These are phyloP conservation scores for Odontamblyopus rebecca DNA, from an alignment of 2,797 vertebrate genomes.

Conservation along the genomic window DNA sequence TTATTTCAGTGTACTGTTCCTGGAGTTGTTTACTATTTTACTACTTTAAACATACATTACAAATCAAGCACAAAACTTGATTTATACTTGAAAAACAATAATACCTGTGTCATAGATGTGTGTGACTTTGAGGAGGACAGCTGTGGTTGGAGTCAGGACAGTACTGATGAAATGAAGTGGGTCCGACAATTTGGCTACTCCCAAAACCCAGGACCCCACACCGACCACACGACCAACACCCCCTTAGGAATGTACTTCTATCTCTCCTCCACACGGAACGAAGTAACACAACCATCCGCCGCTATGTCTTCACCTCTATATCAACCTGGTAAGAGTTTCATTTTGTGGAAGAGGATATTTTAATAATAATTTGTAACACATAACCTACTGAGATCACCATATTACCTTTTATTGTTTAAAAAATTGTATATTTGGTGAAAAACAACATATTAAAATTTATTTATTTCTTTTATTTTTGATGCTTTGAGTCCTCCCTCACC, in stretches of 20 bases:
- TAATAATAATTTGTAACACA: too few relatives aligned
- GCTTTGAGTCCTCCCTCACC: too few relatives aligned
- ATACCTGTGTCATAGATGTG: constrained; percentile 47
- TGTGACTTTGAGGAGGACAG: constrained; percentile 78
- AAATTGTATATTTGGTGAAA: too few relatives aligned
- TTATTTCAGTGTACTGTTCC: too few relatives aligned
- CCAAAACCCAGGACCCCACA: constrained; percentile 59
- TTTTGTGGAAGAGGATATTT: too few relatives aligned
- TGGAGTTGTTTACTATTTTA: too few relatives aligned
- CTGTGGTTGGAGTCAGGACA: constrained; percentile 73
- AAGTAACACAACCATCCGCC: constrained; percentile 52
- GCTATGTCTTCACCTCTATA: constrained; percentile 68
- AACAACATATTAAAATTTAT: too few relatives aligned
- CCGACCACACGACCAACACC: constrained; percentile 78
- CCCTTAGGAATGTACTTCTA: constrained; percentile 67
- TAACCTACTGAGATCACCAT: too few relatives aligned
- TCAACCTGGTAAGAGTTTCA: constrained; percentile 60
- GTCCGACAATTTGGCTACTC: constrained; percentile 58
- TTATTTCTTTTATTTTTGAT: too few relatives aligned
- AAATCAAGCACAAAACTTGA: too few relatives aligned
- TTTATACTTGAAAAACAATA: neutral
- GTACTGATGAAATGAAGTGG: constrained; percentile 67
- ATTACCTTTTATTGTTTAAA: too few relatives aligned
- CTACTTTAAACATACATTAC: too few relatives aligned
- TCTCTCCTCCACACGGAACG: constrained; percentile 54